phyloP scores from a whole-genome alignment of 2,888 invertebrate genomes.

The Terebella lapidaria region DNA sequence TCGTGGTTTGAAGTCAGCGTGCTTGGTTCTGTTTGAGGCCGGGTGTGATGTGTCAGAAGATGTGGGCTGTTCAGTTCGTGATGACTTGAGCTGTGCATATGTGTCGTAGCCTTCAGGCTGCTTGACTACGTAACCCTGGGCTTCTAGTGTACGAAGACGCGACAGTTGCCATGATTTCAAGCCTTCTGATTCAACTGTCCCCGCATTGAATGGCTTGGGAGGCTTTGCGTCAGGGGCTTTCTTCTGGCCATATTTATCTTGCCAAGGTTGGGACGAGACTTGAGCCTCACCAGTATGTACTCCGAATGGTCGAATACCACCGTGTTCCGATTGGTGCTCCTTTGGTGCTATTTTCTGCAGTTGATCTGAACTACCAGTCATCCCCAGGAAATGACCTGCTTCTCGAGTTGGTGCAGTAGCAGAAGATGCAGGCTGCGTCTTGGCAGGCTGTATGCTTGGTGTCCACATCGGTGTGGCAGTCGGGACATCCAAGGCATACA shows the following conservation, averaged over 20 bases:
- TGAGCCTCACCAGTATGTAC: not conserved
- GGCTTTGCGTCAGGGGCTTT: not conserved
- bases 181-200: slow-evolving; percentile 7
- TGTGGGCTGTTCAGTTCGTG: too few relatives aligned
- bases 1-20: too few relatives aligned
- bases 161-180: slow-evolving; percentile 23
- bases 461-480: too few relatives aligned
- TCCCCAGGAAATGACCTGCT: too few relatives aligned
- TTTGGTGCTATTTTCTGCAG: not conserved
- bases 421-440: too few relatives aligned
- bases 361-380: not conserved
- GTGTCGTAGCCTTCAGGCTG: not conserved
- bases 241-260: not conserved
- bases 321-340: not conserved
- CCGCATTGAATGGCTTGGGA: not conserved
- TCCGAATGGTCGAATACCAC: not conserved
- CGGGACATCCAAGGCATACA: too few relatives aligned
- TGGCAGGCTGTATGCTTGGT: too few relatives aligned
- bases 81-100: not conserved
- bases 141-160: slow-evolving; percentile 18
- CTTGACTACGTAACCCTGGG: slow-evolving; percentile 10
- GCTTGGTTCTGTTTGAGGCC: too few relatives aligned
- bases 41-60: too few relatives aligned
- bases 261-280: slow-evolving; percentile 8
- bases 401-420: too few relatives aligned